Conservation (phyloP, 92 coral and sea anemone species). For the Virgularia gustaviana region DNA sequence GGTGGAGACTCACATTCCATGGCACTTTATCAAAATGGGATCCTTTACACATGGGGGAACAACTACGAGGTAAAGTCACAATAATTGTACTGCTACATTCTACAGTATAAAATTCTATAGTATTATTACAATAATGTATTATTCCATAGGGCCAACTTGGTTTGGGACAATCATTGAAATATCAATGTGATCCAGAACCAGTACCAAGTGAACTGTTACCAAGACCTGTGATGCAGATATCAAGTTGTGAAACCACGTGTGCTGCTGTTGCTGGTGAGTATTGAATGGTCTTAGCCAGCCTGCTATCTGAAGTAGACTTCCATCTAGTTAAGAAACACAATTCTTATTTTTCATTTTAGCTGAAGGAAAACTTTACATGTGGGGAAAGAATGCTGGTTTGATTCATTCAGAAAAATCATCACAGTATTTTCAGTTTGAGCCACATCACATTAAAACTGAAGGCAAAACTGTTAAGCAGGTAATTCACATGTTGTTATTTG, state of each 20-base stretch:
- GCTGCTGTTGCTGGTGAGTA: slow-evolving; percentile 90
- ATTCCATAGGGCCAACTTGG: slow-evolving; percentile 85
- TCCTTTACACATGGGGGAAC: slow-evolving; percentile 76
- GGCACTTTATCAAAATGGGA: slow-evolving; percentile 64
- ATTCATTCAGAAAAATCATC: slow-evolving; percentile 69
- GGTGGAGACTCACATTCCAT: slow-evolving; percentile 97
- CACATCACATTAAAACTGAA: slow-evolving; percentile 61
- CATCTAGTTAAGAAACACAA: not conserved
- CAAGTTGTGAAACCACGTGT: slow-evolving; percentile 85
- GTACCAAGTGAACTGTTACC: slow-evolving; percentile 43
- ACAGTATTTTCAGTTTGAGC: slow-evolving; percentile 75
- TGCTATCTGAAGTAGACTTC: not conserved
- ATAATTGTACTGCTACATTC: not conserved
- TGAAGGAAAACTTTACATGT: slow-evolving; percentile 70
- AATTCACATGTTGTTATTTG: too few species aligned
- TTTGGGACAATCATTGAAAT: slow-evolving; percentile 65
- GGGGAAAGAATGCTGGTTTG: slow-evolving; percentile 88
- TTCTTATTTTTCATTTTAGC: slow-evolving; percentile 57
- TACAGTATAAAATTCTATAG: not conserved
- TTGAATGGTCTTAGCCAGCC: too few species aligned
- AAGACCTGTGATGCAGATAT: slow-evolving; percentile 52
- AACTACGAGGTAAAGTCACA: slow-evolving; percentile 75
- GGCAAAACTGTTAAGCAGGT: slow-evolving; percentile 73
- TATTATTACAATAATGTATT: not conserved
- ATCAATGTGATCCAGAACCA: slow-evolving; percentile 57